Evolutionary conservation across 92 coral and sea anemone species (phyloP).

Genomic region (Paragorgia papillata): DNA sequence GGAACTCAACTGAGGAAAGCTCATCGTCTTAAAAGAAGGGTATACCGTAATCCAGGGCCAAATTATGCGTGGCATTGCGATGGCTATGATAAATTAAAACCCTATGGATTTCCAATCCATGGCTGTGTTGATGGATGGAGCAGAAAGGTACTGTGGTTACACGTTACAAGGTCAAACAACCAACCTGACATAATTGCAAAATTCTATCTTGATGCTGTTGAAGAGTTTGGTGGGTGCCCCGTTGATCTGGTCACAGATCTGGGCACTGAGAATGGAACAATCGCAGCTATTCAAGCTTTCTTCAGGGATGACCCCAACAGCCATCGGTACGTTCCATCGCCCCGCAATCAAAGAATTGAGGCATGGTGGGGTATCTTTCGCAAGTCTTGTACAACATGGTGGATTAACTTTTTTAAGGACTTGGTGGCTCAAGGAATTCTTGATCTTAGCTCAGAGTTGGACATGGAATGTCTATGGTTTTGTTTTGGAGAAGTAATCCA

Average conservation of each 20-base stretch:
- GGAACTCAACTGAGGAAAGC: constrained; percentile 52
- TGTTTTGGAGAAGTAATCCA: constrained; percentile 57
- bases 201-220: constrained; percentile 63
- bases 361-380: constrained; percentile 52
- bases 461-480: constrained; percentile 68
- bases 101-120: constrained; percentile 47
- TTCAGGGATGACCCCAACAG: constrained; percentile 60
- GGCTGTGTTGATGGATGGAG: constrained; percentile 56
- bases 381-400: constrained; percentile 54
- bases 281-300: constrained; percentile 62
- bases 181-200: constrained; percentile 58
- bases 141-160: constrained; percentile 56
- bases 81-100: constrained; percentile 49
- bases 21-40: constrained; percentile 47
- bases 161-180: constrained; percentile 55
- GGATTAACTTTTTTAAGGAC: constrained; percentile 54
- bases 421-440: constrained; percentile 39
- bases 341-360: constrained; percentile 55
- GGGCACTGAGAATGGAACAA: constrained; percentile 69
- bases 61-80: constrained; percentile 51
- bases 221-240: constrained; percentile 67
- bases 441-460: constrained; percentile 53
- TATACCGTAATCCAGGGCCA: constrained; percentile 49
- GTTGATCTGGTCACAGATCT: constrained; percentile 61
- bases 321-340: constrained; percentile 58